Percentiles rank a stretch among this genome's conserved stretches.
Evolutionary conservation across 2,797 vertebrate genomes (phyloP).

Genomic region (Xenops minutus): DNA sequence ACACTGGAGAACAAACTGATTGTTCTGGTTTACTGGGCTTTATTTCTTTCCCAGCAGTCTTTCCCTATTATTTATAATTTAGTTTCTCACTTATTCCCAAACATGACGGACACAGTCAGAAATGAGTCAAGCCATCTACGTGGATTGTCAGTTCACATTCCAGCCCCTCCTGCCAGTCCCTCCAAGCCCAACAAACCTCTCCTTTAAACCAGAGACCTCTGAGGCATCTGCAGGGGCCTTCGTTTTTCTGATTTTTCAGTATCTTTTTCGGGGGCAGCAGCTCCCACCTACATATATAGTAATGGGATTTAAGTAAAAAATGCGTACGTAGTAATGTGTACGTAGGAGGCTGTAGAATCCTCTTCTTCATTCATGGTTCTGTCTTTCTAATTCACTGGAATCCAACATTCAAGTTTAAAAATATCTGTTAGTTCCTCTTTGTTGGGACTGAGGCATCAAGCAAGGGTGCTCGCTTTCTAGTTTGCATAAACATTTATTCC

Average conservation of each 20-base stretch:
- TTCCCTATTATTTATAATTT: slow-evolving; percentile 43
- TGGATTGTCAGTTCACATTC: neutral
- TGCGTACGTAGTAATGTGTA: neutral
- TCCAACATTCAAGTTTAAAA: neutral
- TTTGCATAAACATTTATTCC: neutral
- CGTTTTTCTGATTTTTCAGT: neutral
- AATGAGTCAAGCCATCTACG: neutral
- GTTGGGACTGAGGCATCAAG: neutral
- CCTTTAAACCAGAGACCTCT: neutral
- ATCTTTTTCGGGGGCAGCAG: neutral
- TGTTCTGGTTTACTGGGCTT: slow-evolving; percentile 35
- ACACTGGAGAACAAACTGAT: slow-evolving; percentile 46
- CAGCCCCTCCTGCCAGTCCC: neutral
- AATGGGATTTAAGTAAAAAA: neutral
- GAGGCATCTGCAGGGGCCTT: neutral
- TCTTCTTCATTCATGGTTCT: neutral
- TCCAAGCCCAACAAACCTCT: neutral
- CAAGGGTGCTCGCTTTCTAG: neutral
- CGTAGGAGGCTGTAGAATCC: neutral
- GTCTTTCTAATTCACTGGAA: neutral
- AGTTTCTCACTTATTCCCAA: slow-evolving; percentile 1
- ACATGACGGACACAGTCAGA: neutral
- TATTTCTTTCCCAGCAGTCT: slow-evolving; percentile 48
- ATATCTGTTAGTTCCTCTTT: neutral
- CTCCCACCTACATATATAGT: neutral